A percentile compares a stretch with the other conserved stretches of the same genome.
Evolutionary conservation across 2,888 invertebrate species (phyloP).

Genomic region (Sarcophaga rosellei): DNA sequence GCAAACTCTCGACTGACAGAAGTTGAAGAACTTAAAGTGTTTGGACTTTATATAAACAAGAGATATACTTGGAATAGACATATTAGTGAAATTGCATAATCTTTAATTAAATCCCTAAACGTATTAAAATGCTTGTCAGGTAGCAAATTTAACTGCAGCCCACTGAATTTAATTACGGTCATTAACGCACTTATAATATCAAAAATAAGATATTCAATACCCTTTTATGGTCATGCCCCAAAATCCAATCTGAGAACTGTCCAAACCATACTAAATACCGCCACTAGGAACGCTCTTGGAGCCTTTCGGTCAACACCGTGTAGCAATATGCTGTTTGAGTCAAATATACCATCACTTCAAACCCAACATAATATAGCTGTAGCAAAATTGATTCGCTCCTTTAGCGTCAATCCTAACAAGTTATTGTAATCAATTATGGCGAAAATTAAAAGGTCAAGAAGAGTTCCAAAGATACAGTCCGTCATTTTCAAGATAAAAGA

Average conservation of each 20-base stretch:
- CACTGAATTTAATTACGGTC: neutral
- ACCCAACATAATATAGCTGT: too few species aligned
- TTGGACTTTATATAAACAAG: neutral
- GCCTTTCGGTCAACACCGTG: neutral
- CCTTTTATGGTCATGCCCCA: neutral
- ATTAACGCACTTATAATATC: neutral
- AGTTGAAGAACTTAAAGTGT: neutral
- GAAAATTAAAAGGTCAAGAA: conserved; percentile 2
- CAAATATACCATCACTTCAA: too few species aligned
- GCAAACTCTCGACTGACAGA: neutral
- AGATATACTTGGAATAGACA: neutral
- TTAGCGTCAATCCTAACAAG: neutral
- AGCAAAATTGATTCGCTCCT: neutral
- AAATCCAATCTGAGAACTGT: neutral
- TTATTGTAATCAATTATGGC: neutral
- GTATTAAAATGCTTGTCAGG: neutral
- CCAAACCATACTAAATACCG: neutral
- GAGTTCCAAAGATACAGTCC: neutral
- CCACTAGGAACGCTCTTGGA: neutral
- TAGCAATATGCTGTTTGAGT: neutral
- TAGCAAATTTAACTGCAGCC: neutral
- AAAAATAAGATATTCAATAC: conserved; percentile 5
- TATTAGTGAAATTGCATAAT: neutral
- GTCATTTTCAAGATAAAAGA: neutral
- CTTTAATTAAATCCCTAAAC: neutral